phyloP scores from a whole-genome alignment of 1,140 invertebrate species.

The Brachionus plicatilis region DNA sequence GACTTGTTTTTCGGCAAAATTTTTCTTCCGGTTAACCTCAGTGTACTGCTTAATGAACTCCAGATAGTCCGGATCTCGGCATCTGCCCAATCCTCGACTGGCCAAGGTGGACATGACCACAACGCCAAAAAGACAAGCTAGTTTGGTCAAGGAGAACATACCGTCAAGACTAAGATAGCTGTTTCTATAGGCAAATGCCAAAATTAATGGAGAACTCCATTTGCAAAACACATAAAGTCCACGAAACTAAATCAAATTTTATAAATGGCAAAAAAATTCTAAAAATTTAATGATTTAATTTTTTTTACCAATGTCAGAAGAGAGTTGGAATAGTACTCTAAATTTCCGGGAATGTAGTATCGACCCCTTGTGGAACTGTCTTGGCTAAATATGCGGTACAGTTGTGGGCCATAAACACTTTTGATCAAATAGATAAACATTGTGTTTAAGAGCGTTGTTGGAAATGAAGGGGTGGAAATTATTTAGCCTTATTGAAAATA shows the following conservation, averaged over 20 bases:
- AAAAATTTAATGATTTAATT: no score
- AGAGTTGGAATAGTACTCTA: conserved; percentile 24
- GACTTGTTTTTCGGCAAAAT: neutral
- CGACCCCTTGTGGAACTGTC: neutral
- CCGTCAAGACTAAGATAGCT: neutral
- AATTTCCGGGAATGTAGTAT: neutral
- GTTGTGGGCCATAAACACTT: neutral
- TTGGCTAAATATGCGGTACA: neutral
- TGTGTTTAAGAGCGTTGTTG: neutral
- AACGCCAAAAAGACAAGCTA: neutral
- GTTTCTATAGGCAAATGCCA: neutral
- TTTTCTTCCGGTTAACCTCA: neutral
- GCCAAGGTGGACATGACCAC: neutral
- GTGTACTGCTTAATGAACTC: conserved; percentile 1
- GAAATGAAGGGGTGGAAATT: neutral
- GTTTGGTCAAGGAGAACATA: neutral
- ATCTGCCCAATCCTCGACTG: neutral
- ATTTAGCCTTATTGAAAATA: neutral
- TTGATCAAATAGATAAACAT: conserved; percentile 11
- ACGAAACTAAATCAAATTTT: neutral
- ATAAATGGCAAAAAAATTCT: neutral
- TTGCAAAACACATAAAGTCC: conserved; percentile 11
- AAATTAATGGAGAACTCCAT: conserved; percentile 6
- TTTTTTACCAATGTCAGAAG: conserved; percentile 29
- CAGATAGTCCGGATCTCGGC: neutral